Base-by-base conservation (phyloP, 64 coral and sea anemone genomes). In the Stichodactyla helianthus region DNA sequence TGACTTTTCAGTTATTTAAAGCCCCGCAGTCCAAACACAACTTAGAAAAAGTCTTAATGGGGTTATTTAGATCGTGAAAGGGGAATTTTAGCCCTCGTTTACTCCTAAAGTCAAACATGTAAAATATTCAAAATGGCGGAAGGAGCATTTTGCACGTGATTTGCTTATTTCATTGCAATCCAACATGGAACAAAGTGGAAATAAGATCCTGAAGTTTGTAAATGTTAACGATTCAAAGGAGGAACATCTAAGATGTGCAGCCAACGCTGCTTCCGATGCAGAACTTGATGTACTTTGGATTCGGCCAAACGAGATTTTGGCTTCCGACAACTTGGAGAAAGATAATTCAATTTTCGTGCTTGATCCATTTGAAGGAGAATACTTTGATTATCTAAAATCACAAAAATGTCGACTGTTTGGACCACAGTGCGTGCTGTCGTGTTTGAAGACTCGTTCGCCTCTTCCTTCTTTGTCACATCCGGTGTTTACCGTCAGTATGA, bases 371-470 rank as follows among this genome's bases (percentile, higher is more conserved):
- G 87, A 87, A 58, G 97, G 97, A 17, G 62, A 90, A 22, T 18
- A 44, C 23, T 99, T 95, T 83, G 97, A 95, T 19, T 83, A 79
- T 26, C 77, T 99, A 14, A 88, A 90, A 50, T 84, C 88, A 70
- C 86, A 86, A 17, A 88, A 92, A 12, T 95, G 88, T 70, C 82
- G 90, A 18, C 83, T 99, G 27, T 86, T 90, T 88, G 97, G 97
- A n/a, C 93, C 97, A 0, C 90, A 87, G 14, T 99, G 97, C 58
- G 50, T 99, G 15, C 82, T 99, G 27, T 87, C 88, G 0, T 99
- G 97, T 93, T 86, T 99, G 15, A 55, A 93, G 16, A 87, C 89
- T 51, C 19, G 91, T 51, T 84, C 71, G 7, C 78, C 93, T 55
- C 81, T 99, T 22, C 97, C 97, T 53, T 93, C 88, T 31, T 55